Evolutionary conservation across 2,888 invertebrate genomes (phyloP).

Genomic region (Zygogramma bicolorata): DNA sequence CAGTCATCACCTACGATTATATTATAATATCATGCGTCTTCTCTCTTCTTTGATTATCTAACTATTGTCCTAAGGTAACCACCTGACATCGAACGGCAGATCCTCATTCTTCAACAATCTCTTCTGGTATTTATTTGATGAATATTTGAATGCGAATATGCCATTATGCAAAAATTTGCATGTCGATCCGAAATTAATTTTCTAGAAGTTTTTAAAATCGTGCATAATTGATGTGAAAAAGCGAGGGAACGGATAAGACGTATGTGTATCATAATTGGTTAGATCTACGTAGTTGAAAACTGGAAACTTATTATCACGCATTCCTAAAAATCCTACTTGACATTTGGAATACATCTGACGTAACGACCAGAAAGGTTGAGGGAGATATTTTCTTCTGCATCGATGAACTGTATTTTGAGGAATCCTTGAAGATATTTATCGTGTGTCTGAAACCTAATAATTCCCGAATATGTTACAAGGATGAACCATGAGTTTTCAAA

Average conservation of each 20-base stretch:
- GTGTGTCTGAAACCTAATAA: no score
- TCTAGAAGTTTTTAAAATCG: background rate
- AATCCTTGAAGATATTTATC: no score
- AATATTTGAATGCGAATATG: conserved; percentile 13
- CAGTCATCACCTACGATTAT: no score
- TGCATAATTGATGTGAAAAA: conserved; percentile 16
- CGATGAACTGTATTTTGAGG: no score
- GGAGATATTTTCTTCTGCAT: no score
- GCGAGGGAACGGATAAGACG: background rate
- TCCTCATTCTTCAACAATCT: background rate
- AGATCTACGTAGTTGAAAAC: background rate
- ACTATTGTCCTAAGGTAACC: no score
- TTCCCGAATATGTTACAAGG: no score
- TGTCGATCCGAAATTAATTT: conserved; percentile 13
- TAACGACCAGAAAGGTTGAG: no score
- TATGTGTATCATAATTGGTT: background rate
- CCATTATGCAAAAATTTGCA: conserved; percentile 12
- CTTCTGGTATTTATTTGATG: background rate
- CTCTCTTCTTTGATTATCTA: no score
- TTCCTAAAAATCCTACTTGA: background rate
- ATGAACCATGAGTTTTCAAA: no score
- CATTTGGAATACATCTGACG: background rate
- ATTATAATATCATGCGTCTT: no score
- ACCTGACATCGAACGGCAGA: background rate
- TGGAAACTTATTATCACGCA: background rate